Base-by-base conservation (phyloP, 2,797 vertebrate species). In the Urophycis tenuis region DNA sequence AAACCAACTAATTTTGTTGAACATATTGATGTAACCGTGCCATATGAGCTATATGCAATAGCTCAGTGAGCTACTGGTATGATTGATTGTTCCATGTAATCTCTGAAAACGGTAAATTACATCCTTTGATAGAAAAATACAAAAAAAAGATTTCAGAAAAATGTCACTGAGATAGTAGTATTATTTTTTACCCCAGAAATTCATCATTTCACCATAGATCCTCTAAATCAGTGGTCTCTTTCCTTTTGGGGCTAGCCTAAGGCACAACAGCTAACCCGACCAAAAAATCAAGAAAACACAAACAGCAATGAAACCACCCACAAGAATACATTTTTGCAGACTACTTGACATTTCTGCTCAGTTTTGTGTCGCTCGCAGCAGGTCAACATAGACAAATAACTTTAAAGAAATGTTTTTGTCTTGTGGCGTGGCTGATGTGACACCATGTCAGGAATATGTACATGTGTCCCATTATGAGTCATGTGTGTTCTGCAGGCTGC, bases 401-500 rank as follows among this genome's bases (percentile, higher is more conserved):
- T 53, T 53, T 25, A 9, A 22, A 9, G 2, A n/a, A 67, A 11
- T 7, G 11, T n/a, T 29, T 12, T 7, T 29, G n/a, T n/a, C 3
- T 49, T 0, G 5, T 29, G 45, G 45, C 19, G 3, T 53, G 3
- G 39, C 45, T n/a, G 45, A 25, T n/a, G 19, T n/a, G 10, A n/a
- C 53, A 7, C n/a, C 15, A 7, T 64, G 53, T 64, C 22, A 29
- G 53, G 53, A 64, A 29, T n/a, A 11, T 67, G n/a, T 6, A 53
- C 22, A 5, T 19, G 22, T n/a, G 22, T 67, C 60, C n/a, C 45
- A 19, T 53, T 71, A 19, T 71, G 15, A 19, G 12, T 15, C 71
- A 60, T 71, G 25, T 72, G 45, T 75, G 79, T 35, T 87, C 19
- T 89, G 0, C 92, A 98, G 97, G 92, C 93, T 2, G 88, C 95